phyloP scores from a whole-genome alignment of 2,113 vertebrate species.

The Thymallus thymallus region DNA sequence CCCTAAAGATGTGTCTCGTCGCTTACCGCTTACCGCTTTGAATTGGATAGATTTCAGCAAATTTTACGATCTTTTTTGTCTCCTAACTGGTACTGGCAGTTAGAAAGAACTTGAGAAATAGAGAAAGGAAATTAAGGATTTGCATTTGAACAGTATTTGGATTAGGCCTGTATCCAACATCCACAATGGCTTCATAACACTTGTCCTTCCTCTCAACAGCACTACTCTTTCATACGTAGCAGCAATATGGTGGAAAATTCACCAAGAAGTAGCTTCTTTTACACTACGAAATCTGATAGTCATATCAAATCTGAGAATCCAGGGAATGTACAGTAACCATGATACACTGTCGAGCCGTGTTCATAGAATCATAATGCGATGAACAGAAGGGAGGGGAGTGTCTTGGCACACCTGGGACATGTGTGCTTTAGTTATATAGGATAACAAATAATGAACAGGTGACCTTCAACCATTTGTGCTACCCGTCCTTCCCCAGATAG shows the following conservation, averaged over 20 bases:
- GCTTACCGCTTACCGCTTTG: too few species aligned
- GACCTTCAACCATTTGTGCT: conserved; percentile 48
- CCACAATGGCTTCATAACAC: neutral
- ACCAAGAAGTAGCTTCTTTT: neutral
- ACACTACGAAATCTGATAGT: neutral
- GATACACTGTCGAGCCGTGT: neutral
- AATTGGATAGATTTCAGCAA: neutral
- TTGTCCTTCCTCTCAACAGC: neutral
- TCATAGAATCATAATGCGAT: neutral
- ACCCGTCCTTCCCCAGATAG: conserved; percentile 42
- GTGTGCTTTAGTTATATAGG: conserved; percentile 10
- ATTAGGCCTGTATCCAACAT: neutral
- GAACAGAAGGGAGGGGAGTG: neutral
- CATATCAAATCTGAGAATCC: neutral
- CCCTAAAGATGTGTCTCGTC: neutral
- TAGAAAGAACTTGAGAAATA: neutral
- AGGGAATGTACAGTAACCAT: neutral
- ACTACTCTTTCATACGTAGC: neutral
- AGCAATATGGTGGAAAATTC: neutral
- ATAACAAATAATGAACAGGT: conserved; percentile 54
- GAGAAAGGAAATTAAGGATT: neutral
- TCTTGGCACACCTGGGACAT: neutral
- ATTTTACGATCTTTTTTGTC: neutral
- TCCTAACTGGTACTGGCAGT: neutral
- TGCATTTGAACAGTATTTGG: neutral